Evolutionary conservation across 2,888 invertebrate genomes (phyloP).

Genomic region (Tenthredo mesomela): DNA sequence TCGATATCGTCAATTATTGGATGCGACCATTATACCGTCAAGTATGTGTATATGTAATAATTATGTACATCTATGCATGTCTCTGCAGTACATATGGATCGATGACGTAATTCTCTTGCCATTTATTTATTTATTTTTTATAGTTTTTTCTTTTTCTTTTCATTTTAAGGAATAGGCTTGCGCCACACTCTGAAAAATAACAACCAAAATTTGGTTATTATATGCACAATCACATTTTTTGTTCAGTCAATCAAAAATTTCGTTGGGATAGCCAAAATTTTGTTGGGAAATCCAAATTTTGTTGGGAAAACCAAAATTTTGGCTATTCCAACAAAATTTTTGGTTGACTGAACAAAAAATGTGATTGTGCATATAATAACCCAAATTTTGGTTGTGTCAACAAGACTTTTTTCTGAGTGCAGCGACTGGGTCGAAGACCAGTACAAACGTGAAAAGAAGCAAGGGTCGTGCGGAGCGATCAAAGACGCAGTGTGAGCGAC

Average conservation of each 20-base stretch:
- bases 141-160: not conserved
- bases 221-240: too few species aligned
- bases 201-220: too few species aligned
- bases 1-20: slow-evolving; percentile 1
- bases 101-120: not conserved
- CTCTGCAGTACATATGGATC: not conserved
- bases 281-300: too few species aligned
- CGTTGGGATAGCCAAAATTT: too few species aligned
- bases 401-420: too few species aligned
- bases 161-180: not conserved
- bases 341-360: too few species aligned
- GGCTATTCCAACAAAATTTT: too few species aligned
- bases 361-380: too few species aligned
- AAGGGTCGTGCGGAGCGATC: not conserved
- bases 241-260: too few species aligned
- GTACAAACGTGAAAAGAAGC: slow-evolving; percentile 4
- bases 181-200: too few species aligned
- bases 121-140: not conserved
- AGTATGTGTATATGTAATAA: not conserved
- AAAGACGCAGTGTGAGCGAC: not conserved
- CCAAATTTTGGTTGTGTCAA: too few species aligned
- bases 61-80: not conserved
- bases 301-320: too few species aligned
- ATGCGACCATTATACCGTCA: slow-evolving; percentile 42
- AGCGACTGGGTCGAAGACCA: not conserved